phyloP scores from a whole-genome alignment of 2,797 vertebrate species.

The Falco berigora region DNA sequence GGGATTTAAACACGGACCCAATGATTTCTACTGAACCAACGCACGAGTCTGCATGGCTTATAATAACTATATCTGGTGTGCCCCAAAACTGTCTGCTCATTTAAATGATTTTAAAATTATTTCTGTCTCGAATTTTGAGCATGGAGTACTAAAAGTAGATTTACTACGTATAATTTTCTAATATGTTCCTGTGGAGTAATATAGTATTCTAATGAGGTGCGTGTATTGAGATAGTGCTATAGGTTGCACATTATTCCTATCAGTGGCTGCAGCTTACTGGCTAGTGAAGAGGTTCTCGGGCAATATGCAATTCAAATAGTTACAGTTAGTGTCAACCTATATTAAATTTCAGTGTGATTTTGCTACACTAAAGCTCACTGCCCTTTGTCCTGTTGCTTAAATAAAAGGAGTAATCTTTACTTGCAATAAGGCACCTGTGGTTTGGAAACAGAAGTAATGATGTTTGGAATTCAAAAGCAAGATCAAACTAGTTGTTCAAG shows the following conservation, averaged over 20 bases:
- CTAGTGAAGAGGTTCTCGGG: neutral
- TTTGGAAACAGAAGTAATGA: neutral
- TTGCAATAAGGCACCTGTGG: accelerated
- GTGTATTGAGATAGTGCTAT: too few relatives aligned
- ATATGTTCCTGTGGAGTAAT: neutral
- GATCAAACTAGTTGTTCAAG: neutral
- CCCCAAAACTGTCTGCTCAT: accelerated
- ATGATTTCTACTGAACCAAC: neutral
- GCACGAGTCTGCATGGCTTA: accelerated
- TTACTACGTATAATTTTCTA: neutral
- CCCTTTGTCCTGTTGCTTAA: neutral
- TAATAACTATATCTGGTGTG: neutral
- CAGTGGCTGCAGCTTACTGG: neutral
- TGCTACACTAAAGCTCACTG: accelerated
- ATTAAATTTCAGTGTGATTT: neutral
- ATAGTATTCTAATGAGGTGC: neutral
- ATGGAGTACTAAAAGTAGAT: neutral
- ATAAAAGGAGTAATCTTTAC: neutral
- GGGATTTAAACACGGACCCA: accelerated
- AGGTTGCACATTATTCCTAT: neutral
- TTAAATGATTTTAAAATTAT: neutral
- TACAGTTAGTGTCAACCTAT: neutral
- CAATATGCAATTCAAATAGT: neutral
- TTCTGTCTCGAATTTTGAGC: neutral
- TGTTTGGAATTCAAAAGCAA: neutral